Base-by-base conservation (phyloP, 2,113 vertebrate genomes). In the Ophthalmolycus amberensis region DNA sequence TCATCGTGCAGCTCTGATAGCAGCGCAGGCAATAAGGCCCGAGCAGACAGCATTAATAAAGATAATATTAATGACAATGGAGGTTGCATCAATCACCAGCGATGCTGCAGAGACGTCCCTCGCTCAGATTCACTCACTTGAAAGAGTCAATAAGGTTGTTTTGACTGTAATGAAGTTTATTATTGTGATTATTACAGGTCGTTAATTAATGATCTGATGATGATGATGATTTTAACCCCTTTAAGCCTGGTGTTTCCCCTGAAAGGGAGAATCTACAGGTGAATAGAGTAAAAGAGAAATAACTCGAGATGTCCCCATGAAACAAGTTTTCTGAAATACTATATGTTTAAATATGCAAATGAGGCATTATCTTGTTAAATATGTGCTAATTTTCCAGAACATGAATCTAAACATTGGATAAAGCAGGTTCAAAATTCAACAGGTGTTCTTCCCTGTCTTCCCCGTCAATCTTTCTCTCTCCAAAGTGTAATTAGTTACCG, bases 401-500 rank as follows among this genome's bases (percentile, higher is more conserved):
- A 15, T 46, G 14, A 46, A 46, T 46, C 12, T 12, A 5, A 15
- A 46, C 4, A 46, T 46, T 46, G 11, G 4, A 46, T 12, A 46
- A 46, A 46, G 44, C 11, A 15, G 38, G 38, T 40, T 38, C 8
- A 38, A 38, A 38, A 32, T 32, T 3, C n/a, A n/a, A n/a, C n/a
- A n/a, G n/a, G n/a, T n/a, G n/a, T 67, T 22, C 29, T 29, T 56
- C 42, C 46, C 52, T 46, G 50, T 74, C 46, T 65, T 9, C 37
- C n/a, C 65, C 22, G 0, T 86, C 77, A 48, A 27, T 76, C 80
- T 64, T 18, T 73, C 32, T 37, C 62, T 75, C 52, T 59, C 71
- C 50, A 62, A 68, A 65, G 80, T 75, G 29, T 71, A 70, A 75
- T 77, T 58, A 88, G 77, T 72, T 81, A 46, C 73, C 37, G 20